Evolutionary conservation across 2,888 invertebrate genomes (phyloP).

Genomic region (Apamea monoglypha): DNA sequence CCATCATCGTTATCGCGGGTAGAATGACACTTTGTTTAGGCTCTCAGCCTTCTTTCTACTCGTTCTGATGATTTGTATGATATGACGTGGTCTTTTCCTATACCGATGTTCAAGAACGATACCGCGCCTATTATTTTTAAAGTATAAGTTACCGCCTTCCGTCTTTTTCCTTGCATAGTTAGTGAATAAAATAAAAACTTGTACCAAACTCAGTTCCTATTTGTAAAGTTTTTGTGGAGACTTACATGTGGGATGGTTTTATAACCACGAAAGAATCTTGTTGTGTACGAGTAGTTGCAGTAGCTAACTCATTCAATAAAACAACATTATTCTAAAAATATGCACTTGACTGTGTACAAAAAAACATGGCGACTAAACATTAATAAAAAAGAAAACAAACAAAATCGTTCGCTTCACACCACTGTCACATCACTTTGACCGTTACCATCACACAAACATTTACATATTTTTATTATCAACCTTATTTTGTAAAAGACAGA

Average conservation of each 20-base stretch:
- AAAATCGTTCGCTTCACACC: constrained; percentile 69
- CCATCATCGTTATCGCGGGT: background rate
- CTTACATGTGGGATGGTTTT: background rate
- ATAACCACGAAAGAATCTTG: background rate
- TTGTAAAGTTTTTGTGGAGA: too few species aligned
- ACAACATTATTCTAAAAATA: constrained; percentile 47
- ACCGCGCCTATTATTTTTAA: background rate
- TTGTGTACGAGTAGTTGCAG: background rate
- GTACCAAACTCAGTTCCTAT: background rate
- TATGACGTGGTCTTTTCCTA: background rate
- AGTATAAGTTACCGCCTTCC: background rate
- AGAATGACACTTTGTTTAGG: background rate
- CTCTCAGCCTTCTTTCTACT: background rate
- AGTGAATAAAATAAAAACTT: background rate
- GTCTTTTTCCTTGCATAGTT: background rate
- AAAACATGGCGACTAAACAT: constrained; percentile 59
- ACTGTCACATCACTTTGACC: constrained; percentile 79
- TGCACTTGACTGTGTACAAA: constrained; percentile 46
- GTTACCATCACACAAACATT: constrained; percentile 71
- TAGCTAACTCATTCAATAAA: constrained; percentile 4
- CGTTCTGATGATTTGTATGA: background rate
- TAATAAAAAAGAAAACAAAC: constrained; percentile 71
- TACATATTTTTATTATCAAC: constrained; percentile 26
- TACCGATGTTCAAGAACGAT: background rate
- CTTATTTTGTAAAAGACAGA: constrained; percentile 56